phyloP scores from a whole-genome alignment of 2,888 invertebrate genomes.

The Byasa hedistus region DNA sequence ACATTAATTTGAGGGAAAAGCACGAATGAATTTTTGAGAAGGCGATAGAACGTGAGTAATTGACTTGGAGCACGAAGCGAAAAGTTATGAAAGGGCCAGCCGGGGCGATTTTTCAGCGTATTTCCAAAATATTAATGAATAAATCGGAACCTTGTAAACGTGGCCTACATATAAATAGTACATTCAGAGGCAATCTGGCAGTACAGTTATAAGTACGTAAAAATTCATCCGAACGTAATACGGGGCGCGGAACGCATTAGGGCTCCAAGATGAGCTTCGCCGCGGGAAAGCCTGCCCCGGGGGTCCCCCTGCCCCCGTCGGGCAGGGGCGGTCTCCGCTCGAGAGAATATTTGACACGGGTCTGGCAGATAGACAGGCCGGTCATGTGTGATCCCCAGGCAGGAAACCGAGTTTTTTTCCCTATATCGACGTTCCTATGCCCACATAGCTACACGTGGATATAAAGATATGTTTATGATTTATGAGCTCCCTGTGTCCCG shows the following conservation, averaged over 20 bases:
- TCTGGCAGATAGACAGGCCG: conserved; percentile 81
- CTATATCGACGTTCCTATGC: conserved; percentile 71
- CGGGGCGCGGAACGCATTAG: conserved; percentile 74
- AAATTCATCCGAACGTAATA: conserved; percentile 73
- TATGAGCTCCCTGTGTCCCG: conserved; percentile 63
- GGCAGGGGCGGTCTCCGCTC: conserved; percentile 75
- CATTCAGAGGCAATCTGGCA: conserved; percentile 33
- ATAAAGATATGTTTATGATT: conserved; percentile 76
- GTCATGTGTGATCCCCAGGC: conserved; percentile 79
- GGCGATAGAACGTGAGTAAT: conserved; percentile 79
- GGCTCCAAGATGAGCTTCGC: conserved; percentile 78
- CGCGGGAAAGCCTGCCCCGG: conserved; percentile 77
- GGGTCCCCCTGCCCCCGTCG: conserved; percentile 65
- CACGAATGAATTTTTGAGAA: conserved; percentile 79
- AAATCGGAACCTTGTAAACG: conserved; percentile 18
- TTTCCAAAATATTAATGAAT: conserved; percentile 69
- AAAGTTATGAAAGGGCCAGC: conserved; percentile 78
- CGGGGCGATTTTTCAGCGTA: conserved; percentile 72
- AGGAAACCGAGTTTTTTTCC: conserved; percentile 77
- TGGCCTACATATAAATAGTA: conserved; percentile 17
- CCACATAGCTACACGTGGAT: conserved; percentile 51
- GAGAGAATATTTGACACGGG: conserved; percentile 81
- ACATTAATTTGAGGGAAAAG: conserved; percentile 77
- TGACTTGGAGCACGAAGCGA: conserved; percentile 78
- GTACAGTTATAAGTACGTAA: conserved; percentile 52